phyloP scores from a whole-genome alignment of 2,888 invertebrate genomes.

The Liposcelis brunnea region DNA sequence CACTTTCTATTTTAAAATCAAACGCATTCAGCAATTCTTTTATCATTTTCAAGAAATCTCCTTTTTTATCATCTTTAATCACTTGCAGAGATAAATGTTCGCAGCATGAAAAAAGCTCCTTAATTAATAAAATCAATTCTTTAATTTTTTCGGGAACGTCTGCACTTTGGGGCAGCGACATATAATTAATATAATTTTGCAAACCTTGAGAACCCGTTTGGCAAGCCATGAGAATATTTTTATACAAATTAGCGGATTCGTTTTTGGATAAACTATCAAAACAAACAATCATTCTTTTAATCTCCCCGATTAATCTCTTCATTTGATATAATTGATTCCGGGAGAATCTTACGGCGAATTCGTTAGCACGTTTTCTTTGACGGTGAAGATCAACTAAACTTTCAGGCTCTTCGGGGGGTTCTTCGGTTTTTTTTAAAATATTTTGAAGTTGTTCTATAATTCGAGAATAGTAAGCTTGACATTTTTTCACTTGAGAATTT shows the following conservation, averaged over 20 bases:
- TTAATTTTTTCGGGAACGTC: not conserved
- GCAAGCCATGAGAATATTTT: not conserved
- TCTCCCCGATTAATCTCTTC: too few relatives aligned
- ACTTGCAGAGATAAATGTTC: not conserved
- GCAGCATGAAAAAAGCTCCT: not conserved
- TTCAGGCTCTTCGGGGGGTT: too few relatives aligned
- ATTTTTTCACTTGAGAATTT: too few relatives aligned
- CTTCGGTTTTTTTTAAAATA: too few relatives aligned
- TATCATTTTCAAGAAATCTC: not conserved
- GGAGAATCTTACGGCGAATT: conserved; percentile 3
- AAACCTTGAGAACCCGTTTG: conserved; percentile 3
- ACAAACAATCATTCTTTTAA: not conserved
- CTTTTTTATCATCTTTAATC: not conserved
- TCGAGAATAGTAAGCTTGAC: too few relatives aligned
- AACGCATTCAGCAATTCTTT: not conserved
- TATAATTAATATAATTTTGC: not conserved
- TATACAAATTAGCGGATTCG: not conserved
- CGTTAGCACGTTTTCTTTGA: not conserved
- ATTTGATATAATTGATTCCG: conserved; percentile 2
- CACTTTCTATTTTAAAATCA: not conserved
- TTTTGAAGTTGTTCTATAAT: too few relatives aligned
- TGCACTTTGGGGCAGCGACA: not conserved
- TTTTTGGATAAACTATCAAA: not conserved
- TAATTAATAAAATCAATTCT: not conserved
- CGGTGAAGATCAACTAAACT: too few relatives aligned